These are phyloP conservation scores for Aurelia sp. DNA, from an alignment of 30 jellyfish, hydroid and myxozoan species.

Conservation along the genomic window DNA sequence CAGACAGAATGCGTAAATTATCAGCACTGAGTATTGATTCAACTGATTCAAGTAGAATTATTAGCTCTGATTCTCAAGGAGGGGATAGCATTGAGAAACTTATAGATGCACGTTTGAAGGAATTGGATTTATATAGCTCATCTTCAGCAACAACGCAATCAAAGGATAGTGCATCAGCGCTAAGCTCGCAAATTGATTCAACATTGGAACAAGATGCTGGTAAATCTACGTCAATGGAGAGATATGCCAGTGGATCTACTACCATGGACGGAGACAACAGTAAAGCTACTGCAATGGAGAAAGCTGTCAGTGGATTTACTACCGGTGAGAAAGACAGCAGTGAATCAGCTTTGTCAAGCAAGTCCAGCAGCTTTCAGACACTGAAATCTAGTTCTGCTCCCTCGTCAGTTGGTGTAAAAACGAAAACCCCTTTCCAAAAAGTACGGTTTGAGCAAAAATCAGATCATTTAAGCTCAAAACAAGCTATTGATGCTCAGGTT, in stretches of 20 bases:
- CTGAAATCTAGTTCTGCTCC: background rate
- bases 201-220: too few relatives aligned
- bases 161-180: background rate
- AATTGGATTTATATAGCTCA: too few relatives aligned
- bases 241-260: too few relatives aligned
- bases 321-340: too few relatives aligned
- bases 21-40: background rate
- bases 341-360: background rate
- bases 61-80: too few relatives aligned
- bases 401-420: background rate
- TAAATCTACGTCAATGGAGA: too few relatives aligned
- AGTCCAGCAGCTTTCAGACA: background rate
- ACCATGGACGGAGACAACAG: too few relatives aligned
- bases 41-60: too few relatives aligned
- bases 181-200: background rate
- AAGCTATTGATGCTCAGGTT: background rate
- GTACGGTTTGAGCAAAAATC: background rate
- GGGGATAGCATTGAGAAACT: constrained; percentile 42
- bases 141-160: too few relatives aligned
- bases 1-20: constrained; percentile 6
- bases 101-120: constrained; percentile 24
- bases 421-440: background rate
- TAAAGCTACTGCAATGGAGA: too few relatives aligned
- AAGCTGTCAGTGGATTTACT: too few relatives aligned
- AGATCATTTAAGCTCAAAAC: background rate